A percentile compares a stretch with the other conserved stretches of the same genome.
Evolutionary conservation across 35 echinoderm and acorn worm genomes (phyloP).

Genomic region (Ophioderma brevispina): DNA sequence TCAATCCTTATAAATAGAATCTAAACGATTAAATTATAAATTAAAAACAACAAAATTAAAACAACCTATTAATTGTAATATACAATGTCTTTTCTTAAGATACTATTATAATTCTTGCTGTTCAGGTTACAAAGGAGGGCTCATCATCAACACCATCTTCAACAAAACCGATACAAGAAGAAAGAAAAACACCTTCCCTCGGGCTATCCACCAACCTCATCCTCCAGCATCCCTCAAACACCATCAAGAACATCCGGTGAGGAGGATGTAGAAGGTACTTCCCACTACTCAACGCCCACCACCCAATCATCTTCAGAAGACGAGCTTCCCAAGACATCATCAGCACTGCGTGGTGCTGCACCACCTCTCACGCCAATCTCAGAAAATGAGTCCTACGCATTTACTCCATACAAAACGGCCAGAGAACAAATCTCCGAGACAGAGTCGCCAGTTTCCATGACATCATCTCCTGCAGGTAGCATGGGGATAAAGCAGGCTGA

Average conservation of each 20-base stretch:
- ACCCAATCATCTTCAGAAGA: background rate
- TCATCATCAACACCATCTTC: background rate
- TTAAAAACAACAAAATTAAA: no score
- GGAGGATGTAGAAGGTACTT: background rate
- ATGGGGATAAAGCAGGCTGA: background rate
- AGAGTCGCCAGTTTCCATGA: conserved; percentile 21
- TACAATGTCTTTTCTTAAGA: no score
- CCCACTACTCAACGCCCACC: background rate
- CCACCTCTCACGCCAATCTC: background rate
- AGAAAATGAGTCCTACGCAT: background rate
- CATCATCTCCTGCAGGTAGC: background rate
- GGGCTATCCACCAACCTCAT: background rate
- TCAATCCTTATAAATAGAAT: no score
- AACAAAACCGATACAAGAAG: background rate
- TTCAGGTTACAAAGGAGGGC: background rate
- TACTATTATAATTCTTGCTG: no score
- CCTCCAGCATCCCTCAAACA: background rate
- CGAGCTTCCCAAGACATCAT: background rate
- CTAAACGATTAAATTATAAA: no score
- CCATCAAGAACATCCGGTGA: background rate
- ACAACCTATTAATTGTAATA: no score
- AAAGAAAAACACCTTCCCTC: background rate
- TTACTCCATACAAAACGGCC: background rate
- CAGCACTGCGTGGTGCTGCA: background rate
- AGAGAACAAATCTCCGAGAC: background rate